Evolutionary conservation across 2,888 invertebrate species (phyloP).

Genomic region (Melanotus villosus): DNA sequence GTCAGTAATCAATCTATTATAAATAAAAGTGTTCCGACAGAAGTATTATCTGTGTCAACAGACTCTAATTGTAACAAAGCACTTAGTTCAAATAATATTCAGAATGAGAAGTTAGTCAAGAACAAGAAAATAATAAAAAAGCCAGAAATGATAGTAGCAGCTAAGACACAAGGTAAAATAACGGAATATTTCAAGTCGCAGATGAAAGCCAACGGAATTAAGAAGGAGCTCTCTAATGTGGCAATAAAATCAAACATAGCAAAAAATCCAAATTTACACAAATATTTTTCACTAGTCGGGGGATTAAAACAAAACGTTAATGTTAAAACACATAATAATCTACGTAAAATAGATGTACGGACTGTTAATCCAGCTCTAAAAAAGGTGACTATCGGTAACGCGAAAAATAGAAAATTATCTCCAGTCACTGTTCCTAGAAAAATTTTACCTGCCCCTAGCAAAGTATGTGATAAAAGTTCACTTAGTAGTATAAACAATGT

Average conservation of each 20-base stretch:
- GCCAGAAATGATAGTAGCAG: conserved; percentile 47
- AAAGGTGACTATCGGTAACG: conserved; percentile 53
- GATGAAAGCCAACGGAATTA: conserved; percentile 75
- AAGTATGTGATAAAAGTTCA: conserved; percentile 60
- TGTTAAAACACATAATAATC: conserved; percentile 52
- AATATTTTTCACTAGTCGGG: conserved; percentile 59
- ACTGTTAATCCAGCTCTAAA: conserved; percentile 65
- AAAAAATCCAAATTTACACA: conserved; percentile 50
- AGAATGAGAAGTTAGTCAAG: conserved; percentile 48
- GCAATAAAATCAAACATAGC: conserved; percentile 50
- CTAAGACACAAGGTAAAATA: conserved; percentile 81
- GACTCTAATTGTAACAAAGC: conserved; percentile 48
- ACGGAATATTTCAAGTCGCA: conserved; percentile 89
- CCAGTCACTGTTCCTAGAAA: conserved; percentile 64
- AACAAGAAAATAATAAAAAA: conserved; percentile 43
- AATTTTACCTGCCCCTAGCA: conserved; percentile 67
- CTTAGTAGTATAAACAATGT: conserved; percentile 51
- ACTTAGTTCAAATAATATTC: conserved; percentile 55
- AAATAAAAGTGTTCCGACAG: conserved; percentile 38
- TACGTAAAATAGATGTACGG: conserved; percentile 61
- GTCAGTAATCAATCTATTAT: conserved; percentile 21
- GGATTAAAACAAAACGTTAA: conserved; percentile 55
- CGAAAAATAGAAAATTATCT: conserved; percentile 60
- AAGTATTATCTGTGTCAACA: conserved; percentile 39
- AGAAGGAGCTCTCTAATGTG: conserved; percentile 59